Evolutionary conservation across 1,140 invertebrate species (phyloP).

Genomic region (Hermatobates lingyangjiaoensis): DNA sequence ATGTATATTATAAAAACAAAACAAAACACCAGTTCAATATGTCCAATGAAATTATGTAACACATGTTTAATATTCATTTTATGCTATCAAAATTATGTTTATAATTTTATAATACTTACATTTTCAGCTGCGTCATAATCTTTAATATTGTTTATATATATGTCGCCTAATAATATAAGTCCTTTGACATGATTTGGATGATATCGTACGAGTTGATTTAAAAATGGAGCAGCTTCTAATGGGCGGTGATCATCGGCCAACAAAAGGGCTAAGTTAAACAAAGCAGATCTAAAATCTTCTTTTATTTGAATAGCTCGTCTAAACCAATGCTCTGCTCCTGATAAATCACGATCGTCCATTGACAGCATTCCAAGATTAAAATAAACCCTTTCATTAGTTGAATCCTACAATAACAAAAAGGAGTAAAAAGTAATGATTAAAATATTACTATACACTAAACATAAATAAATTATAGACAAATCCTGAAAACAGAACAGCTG

Average conservation of each 20-base stretch:
- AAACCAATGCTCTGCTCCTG: slow-evolving; percentile 78
- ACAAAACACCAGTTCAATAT: no score
- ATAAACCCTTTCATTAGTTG: slow-evolving; percentile 68
- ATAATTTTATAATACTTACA: slow-evolving; percentile 38
- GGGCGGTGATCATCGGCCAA: slow-evolving; percentile 72
- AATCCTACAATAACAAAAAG: slow-evolving; percentile 27
- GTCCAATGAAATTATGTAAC: no score
- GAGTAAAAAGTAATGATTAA: neutral
- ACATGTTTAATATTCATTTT: no score
- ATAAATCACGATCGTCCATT: slow-evolving; percentile 80
- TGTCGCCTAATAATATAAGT: slow-evolving; percentile 81
- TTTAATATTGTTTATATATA: slow-evolving; percentile 90
- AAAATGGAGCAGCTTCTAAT: slow-evolving; percentile 76
- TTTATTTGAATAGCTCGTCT: slow-evolving; percentile 65
- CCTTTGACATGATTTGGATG: slow-evolving; percentile 91
- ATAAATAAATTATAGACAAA: neutral
- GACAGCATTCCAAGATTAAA: slow-evolving; percentile 92
- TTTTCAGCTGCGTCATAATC: slow-evolving; percentile 81
- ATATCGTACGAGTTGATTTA: slow-evolving; percentile 76
- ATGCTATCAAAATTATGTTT: no score
- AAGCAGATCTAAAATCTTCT: slow-evolving; percentile 70
- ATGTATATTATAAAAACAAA: no score
- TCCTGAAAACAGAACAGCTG: no score
- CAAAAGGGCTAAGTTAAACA: slow-evolving; percentile 85
- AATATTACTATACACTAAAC: neutral